Percentiles rank a stretch among this genome's conserved stretches.
Conservation (phyloP, 2,797 vertebrate species). For the Sebastes vulpes region DNA sequence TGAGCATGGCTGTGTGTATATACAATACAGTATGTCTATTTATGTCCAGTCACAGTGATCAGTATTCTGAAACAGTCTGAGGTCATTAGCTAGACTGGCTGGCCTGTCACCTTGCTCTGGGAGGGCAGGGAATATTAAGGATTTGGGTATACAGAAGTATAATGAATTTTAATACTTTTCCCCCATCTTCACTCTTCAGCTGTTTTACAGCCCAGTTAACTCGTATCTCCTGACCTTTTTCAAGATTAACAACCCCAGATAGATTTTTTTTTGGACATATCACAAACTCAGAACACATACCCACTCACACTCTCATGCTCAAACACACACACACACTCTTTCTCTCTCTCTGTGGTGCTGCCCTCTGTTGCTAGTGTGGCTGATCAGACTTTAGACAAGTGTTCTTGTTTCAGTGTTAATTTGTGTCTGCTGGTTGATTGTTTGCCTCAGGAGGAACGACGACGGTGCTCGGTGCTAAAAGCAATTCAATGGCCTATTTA, state of each 20-base stretch:
- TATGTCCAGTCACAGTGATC: conserved; percentile 31
- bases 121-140: neutral
- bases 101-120: conserved; percentile 8
- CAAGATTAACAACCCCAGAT: neutral
- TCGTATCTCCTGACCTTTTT: neutral
- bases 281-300: neutral
- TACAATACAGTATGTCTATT: conserved; percentile 8
- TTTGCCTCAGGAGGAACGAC: conserved; percentile 75
- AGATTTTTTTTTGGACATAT: neutral
- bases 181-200: neutral
- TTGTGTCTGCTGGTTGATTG: conserved; percentile 73
- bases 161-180: neutral
- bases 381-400: conserved; percentile 56
- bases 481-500: conserved; percentile 79
- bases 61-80: conserved; percentile 42
- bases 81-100: neutral
- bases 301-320: rapidly evolving
- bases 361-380: conserved; percentile 21
- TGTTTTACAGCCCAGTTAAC: neutral
- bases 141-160: neutral
- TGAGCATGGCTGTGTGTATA: conserved; percentile 10
- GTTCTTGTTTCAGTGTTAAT: conserved; percentile 73
- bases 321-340: neutral
- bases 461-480: conserved; percentile 36
- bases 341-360: neutral